Evolutionary conservation across 2,113 vertebrate species (phyloP).

Genomic region (Laticauda laticaudata): DNA sequence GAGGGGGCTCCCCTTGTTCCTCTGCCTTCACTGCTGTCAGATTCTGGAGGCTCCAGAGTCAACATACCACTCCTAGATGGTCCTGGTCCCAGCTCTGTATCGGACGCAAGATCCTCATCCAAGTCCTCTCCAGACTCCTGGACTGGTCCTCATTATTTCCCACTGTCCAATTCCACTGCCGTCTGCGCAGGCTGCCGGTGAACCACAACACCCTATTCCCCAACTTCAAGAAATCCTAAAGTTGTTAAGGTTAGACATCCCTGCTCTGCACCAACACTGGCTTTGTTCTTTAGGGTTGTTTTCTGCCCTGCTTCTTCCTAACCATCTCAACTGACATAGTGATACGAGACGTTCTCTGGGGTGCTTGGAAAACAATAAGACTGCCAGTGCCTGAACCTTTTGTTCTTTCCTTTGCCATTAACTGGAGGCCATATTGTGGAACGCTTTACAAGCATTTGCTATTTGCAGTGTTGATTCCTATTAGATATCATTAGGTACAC

Average conservation of each 20-base stretch:
- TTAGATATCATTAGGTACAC: conserved; percentile 79
- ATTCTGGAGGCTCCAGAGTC: no score
- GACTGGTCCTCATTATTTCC: no score
- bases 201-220: background rate
- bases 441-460: conserved; percentile 59
- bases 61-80: no score
- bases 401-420: conserved; percentile 58
- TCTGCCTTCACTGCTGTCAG: no score
- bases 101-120: no score
- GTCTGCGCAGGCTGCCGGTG: no score
- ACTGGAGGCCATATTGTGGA: conserved; percentile 71
- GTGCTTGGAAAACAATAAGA: conserved; percentile 61
- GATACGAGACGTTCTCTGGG: conserved; percentile 49
- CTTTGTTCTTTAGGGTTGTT: conserved; percentile 56
- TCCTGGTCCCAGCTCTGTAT: no score
- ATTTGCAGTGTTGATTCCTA: conserved; percentile 68
- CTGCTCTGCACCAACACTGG: conserved; percentile 1
- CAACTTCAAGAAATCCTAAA: background rate
- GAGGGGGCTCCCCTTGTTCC: no score
- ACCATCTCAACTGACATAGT: conserved; percentile 58
- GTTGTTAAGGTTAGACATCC: background rate
- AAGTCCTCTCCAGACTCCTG: no score
- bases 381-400: conserved; percentile 56
- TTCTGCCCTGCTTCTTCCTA: conserved; percentile 60
- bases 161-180: no score